Evolutionary conservation across 2,888 invertebrate species (phyloP), one percentile per base, ranked within the genome.

Genomic region (Gortyna flavago): DNA sequence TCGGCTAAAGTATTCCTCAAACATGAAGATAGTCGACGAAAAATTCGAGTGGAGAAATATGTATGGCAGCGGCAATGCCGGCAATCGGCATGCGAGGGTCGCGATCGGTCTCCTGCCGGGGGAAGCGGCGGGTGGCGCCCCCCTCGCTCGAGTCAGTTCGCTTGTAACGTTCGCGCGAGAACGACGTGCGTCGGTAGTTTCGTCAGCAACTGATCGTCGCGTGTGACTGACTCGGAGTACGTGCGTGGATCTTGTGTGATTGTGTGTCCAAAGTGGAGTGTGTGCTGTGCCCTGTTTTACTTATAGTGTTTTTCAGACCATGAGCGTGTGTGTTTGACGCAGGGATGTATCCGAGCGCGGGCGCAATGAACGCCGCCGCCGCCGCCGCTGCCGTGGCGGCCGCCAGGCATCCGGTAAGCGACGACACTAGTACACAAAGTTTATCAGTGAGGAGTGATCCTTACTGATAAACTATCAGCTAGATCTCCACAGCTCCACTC

Each of bases 331-430:
- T 94, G 95, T 95, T 95, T 97, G 95, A 97, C 97, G 95, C 93
- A 95, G 97, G 97, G 96, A 98, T 98, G 98, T 98, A 98, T 97
- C 98, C 98, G 88, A 98, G 98, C 97, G 98, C 98, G 97, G 98
- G 98, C 97, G 97, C 97, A 85, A 98, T 98, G 97, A 98, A 98
- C 97, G 98, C 98, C 95, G 98, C 98, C 96, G 98, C 98, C 94
- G 98, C 98, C 94, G 98, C 98, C 93, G 98, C 98, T 94, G 98
- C 98, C 93, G 98, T 97, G 94, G 98, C 98, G 96, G 98, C 98
- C 96, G 98, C 98, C 87, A 97, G 98, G 97, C 98, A 98, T 97
- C 98, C 98, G 98, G 98, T 98, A 97, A 98, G 98, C 84, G 85
- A 89, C 88, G 88, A 89, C 84, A 88, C 87, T 86, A 84, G 32